Evolutionary conservation across 2,888 invertebrate genomes (phyloP), one percentile per base, ranked within the genome.

Genomic region (Cheilosia variabilis): DNA sequence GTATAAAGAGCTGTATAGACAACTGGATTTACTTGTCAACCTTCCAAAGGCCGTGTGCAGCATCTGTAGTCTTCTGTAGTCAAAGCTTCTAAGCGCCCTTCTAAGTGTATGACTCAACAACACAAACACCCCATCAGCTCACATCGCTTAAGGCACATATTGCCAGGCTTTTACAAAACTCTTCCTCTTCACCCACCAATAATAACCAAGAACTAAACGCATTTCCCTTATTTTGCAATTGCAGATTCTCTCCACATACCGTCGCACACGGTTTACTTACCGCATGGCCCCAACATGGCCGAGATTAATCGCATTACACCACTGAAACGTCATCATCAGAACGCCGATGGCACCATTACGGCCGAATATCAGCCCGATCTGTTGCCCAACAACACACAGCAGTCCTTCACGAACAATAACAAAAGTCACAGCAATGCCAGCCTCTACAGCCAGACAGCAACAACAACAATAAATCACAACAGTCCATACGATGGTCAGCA

Each of bases 291-390:
- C 17, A 78, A 87, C 65, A 87, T 86, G 22, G 58, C 65, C 10
- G 82, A 87, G 69, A 68, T 79, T 34, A 87, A 87, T 80, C 79
- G 78, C n/a, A 84, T 83, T 7, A 57, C 78, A 65, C 87, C 86
- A 68, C 79, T 75, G 37, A 84, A 45, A 69, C 87, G 69, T 77
- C 83, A 78, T 81, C 87, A 87, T 77, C 81, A 79, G 60, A 87
- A 78, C 78, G 73, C 81, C 24, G 87, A 87, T 34, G 78, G 87
- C 2, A 84, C 88, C 27, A 87, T 87, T 37, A 76, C 80, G 24
- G 87, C 87, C 2, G 89, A 90, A 58, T 90, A 89, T 82, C 89
- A 90, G 55, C 90, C 90, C 43, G 90, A 90, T 87, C 87, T 90
- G 68, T 84, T 90, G 50, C 89, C 90, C 47, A 88, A 88, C 71